Evolutionary conservation across 2,113 vertebrate species (phyloP).

Genomic region (Syngnathus scovelli): DNA sequence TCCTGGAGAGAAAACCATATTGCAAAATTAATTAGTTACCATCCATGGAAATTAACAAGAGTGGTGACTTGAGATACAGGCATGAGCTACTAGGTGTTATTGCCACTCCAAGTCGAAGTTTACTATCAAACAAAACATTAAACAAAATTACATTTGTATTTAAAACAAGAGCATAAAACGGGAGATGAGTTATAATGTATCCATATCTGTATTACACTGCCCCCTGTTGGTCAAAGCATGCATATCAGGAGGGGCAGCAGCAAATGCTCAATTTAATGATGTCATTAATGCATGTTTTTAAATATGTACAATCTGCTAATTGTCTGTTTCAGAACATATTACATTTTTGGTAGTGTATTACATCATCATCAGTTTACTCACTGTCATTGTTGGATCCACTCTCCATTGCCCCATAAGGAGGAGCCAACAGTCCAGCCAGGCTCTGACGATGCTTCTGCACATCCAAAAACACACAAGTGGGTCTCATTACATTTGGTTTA

Average conservation of each 20-base stretch:
- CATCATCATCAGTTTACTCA: conserved; percentile 65
- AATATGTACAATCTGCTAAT: neutral
- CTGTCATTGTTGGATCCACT: conserved; percentile 91
- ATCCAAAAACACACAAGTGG: conserved; percentile 33
- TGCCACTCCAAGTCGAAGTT: too few species aligned
- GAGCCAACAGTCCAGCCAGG: conserved; percentile 93
- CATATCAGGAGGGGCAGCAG: neutral
- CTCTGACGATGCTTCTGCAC: conserved; percentile 95
- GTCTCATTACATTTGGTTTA: neutral
- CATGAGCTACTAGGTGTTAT: too few species aligned
- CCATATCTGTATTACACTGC: too few species aligned
- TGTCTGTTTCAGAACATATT: neutral
- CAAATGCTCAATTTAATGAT: neutral
- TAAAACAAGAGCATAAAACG: neutral
- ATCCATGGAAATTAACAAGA: neutral
- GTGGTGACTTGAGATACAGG: neutral
- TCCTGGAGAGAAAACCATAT: conserved; percentile 69
- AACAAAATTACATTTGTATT: neutral
- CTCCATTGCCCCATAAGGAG: conserved; percentile 99
- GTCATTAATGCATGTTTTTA: neutral
- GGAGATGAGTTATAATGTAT: too few species aligned
- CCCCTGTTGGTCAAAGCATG: neutral
- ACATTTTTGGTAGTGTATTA: neutral
- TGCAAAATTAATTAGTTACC: too few species aligned
- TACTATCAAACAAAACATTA: too few species aligned